phyloP scores from a whole-genome alignment of 1,140 invertebrate genomes.

The Globodera rostochiensis region DNA sequence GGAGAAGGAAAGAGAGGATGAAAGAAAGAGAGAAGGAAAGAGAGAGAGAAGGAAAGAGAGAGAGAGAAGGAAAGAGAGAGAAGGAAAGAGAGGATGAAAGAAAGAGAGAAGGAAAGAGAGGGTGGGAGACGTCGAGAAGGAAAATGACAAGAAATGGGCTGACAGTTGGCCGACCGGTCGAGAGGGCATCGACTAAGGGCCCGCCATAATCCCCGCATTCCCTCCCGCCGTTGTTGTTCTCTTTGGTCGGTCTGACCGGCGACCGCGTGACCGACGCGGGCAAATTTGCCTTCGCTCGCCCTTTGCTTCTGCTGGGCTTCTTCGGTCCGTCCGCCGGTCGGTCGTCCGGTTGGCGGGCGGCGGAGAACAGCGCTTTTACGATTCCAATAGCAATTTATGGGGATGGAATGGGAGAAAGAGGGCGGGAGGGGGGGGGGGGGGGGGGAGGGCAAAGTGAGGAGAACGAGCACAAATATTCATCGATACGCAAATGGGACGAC shows the following conservation, averaged over 20 bases:
- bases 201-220: background rate
- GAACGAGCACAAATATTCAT: background rate
- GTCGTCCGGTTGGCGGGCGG: background rate
- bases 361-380: background rate
- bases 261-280: background rate
- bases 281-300: background rate
- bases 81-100: background rate
- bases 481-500: background rate
- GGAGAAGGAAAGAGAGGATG: background rate
- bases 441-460: no score
- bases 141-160: background rate
- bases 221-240: background rate
- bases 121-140: background rate
- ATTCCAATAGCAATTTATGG: constrained; percentile 1
- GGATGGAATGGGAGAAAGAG: background rate
- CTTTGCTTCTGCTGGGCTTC: background rate
- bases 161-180: background rate
- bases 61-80: background rate
- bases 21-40: no score
- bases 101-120: background rate
- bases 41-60: no score
- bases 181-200: background rate
- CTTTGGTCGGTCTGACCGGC: background rate
- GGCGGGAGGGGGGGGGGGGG: no score
- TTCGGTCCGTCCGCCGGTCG: background rate